A percentile compares a stretch with the other conserved stretches of the same genome.
These are phyloP conservation scores for Camarhynchus parvulus DNA, from an alignment of 2,113 vertebrate species.

Conservation along the genomic window DNA sequence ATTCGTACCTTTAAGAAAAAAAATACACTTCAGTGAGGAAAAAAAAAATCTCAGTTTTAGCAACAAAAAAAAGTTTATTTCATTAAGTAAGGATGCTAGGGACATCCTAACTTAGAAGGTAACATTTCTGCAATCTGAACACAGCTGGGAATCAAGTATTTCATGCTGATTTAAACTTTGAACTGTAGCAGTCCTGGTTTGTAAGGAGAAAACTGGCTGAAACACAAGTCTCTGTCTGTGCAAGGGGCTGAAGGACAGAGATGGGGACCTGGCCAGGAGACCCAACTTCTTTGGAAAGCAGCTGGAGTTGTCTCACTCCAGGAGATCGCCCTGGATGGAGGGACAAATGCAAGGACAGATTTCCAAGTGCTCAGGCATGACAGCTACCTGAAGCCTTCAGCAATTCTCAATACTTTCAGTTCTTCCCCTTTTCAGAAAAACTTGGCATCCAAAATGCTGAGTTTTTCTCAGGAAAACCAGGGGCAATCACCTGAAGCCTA, in stretches of 20 bases:
- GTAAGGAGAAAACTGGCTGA: neutral
- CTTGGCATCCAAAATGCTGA: neutral
- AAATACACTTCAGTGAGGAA: neutral
- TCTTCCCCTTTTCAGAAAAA: neutral
- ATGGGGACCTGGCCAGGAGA: neutral
- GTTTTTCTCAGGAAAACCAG: neutral
- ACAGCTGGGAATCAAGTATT: neutral
- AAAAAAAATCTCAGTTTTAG: neutral
- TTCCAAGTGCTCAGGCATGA: neutral
- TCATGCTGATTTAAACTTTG: neutral
- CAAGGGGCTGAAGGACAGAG: neutral
- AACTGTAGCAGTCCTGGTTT: neutral
- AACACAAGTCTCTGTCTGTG: neutral
- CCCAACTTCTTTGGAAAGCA: neutral
- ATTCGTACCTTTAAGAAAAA: conserved; percentile 40
- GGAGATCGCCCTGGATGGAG: neutral
- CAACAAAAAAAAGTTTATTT: neutral
- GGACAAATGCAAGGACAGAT: neutral
- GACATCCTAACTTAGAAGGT: neutral
- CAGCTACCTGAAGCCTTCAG: neutral
- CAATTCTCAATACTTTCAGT: neutral
- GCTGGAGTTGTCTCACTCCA: neutral
- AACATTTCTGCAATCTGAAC: neutral
- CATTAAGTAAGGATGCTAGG: neutral
- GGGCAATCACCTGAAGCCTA: neutral